Base-by-base conservation (phyloP, 2,888 invertebrate genomes). In the Ichneumoninae sp. region DNA sequence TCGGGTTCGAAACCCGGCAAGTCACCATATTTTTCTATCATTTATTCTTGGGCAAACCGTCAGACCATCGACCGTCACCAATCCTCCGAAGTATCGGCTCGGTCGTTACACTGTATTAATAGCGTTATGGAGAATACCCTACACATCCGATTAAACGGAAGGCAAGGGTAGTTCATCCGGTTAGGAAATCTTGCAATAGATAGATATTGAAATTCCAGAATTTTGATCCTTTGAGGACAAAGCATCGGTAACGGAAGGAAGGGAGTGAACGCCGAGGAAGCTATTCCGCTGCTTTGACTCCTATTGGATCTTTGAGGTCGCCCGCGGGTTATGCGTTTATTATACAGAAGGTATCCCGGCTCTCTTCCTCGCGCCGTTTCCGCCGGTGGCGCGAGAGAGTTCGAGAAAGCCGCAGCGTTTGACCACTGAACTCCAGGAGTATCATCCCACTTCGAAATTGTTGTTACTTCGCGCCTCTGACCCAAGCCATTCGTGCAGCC, bases 301-400 rank as follows among this genome's bases (percentile, higher is more conserved):
- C 70, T 79, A 62, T 62, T 71, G 36, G 69, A 79, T 72, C 74
- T 62, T 83, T 57, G 79, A 30, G 65, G 68, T 74, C 80, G 22
- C 50, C 16, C 47, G 71, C 70, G 72, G 86, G 86, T 90, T 88
- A 90, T 87, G 87, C 87, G 88, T 88, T 90, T 90, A 88, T 89
- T 88, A 88, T 85, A 80, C 88, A 68, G 62, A 50, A 60, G 33
- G 33, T 74, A 68, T 50, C 68, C 19, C 19, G 3, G 36, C 8
- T 40, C 65, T 7, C 16, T 26, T n/a, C 60, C 47, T 19, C 57
- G 5, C n/a, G 3, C 47, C 16, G 50, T 13, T 60, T 19, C 52
- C 50, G 19, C 13, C 50, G n/a, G 16, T 19, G 40, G 19, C 40
- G 60, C 74, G 65, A 57, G 36, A 71, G 54, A 78, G 65, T 70